Conservation (phyloP, 2,888 invertebrate species). For the Oligia latruncula region DNA sequence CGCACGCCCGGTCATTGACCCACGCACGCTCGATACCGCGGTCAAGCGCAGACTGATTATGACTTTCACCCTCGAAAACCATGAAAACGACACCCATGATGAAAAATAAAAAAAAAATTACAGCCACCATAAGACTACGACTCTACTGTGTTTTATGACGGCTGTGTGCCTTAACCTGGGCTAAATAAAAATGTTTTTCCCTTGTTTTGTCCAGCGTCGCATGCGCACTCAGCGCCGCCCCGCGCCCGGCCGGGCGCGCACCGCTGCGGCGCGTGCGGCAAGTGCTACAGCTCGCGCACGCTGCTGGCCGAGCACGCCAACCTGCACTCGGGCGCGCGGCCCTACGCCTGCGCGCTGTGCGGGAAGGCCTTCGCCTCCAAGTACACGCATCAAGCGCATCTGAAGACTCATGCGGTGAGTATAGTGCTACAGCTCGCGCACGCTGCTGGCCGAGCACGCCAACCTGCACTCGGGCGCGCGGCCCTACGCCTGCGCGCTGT, state of each 20-base stretch:
- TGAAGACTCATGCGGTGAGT: conserved; percentile 88
- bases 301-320: conserved; percentile 93
- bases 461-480: conserved; percentile 92
- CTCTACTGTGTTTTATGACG: too few relatives aligned
- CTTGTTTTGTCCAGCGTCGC: conserved; percentile 68
- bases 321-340: conserved; percentile 92
- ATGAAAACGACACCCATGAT: too few relatives aligned
- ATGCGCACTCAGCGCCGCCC: conserved; percentile 48
- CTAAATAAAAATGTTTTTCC: not conserved
- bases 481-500: conserved; percentile 92
- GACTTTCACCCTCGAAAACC: too few relatives aligned
- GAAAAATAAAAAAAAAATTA: too few relatives aligned
- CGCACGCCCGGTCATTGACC: too few relatives aligned
- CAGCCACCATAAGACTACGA: too few relatives aligned
- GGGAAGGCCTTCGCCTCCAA: conserved; percentile 94
- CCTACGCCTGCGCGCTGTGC: conserved; percentile 92
- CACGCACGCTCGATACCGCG: too few relatives aligned
- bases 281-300: conserved; percentile 92
- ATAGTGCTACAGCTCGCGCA: conserved; percentile 92
- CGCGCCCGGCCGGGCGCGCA: conserved; percentile 85
- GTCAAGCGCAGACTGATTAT: too few relatives aligned
- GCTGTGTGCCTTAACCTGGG: not conserved
- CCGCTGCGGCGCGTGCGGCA: conserved; percentile 86
- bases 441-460: conserved; percentile 93
- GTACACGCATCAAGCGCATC: conserved; percentile 94